A percentile compares a stretch with the other conserved stretches of the same genome.
These are phyloP conservation scores for Adelges cooleyi DNA, from an alignment of 1,140 invertebrate genomes.

Conservation along the genomic window DNA sequence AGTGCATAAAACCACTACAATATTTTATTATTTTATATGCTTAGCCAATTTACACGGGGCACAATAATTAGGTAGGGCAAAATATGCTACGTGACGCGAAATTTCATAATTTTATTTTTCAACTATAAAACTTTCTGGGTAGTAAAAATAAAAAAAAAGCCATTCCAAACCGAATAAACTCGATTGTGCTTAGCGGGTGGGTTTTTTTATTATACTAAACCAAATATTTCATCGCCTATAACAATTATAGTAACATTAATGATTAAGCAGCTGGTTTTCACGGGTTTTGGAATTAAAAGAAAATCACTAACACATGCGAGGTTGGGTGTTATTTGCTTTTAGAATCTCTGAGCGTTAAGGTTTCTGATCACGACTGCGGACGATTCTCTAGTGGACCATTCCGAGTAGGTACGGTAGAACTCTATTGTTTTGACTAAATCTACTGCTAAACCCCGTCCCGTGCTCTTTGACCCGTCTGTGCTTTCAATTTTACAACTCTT, in stretches of 20 bases:
- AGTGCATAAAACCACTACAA: constrained; percentile 8
- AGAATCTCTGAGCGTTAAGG: neutral
- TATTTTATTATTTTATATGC: constrained; percentile 27
- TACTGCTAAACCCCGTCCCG: too few relatives aligned
- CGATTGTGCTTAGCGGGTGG: too few relatives aligned
- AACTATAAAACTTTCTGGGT: constrained; percentile 11
- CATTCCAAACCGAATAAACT: too few relatives aligned
- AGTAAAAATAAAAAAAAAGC: neutral
- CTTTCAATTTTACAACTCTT: too few relatives aligned
- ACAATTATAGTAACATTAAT: too few relatives aligned
- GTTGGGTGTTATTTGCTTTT: too few relatives aligned
- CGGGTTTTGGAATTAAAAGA: too few relatives aligned
- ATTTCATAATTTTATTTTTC: constrained; percentile 15
- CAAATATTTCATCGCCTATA: too few relatives aligned
- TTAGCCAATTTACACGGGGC: neutral
- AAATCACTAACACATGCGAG: too few relatives aligned
- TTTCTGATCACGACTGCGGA: constrained; percentile 13
- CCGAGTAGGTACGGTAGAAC: neutral
- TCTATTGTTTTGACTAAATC: constrained; percentile 11
- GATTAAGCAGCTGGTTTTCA: too few relatives aligned
- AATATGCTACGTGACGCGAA: constrained; percentile 10
- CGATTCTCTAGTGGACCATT: neutral
- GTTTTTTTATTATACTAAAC: too few relatives aligned
- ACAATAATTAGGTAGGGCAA: constrained; percentile 9
- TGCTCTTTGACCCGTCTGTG: too few relatives aligned